These are phyloP conservation scores for Ursus arctos DNA, from an alignment of 2,113 vertebrate genomes.

Conservation along the genomic window DNA sequence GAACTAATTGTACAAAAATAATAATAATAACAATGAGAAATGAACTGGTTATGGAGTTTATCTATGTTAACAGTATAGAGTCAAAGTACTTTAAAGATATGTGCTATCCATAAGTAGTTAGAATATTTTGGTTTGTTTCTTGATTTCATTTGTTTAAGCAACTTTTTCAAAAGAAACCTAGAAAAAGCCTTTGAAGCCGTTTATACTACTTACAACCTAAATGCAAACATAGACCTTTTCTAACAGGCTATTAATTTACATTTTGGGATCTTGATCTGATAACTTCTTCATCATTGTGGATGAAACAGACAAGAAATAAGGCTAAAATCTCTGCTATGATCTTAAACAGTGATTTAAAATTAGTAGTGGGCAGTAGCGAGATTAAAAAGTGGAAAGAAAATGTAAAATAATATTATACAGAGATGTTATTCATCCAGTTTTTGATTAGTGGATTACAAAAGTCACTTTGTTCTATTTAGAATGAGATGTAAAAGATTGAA, in stretches of 20 bases:
- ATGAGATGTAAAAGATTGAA: no score
- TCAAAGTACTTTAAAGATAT: conserved; percentile 12
- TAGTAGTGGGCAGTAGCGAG: no score
- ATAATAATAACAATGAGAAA: conserved; percentile 42
- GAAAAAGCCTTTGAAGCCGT: neutral
- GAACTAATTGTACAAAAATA: conserved; percentile 77
- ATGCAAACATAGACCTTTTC: neutral
- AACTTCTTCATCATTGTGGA: conserved; percentile 25
- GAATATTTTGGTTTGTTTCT: conserved; percentile 23
- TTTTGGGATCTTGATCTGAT: conserved; percentile 21
- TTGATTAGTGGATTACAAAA: no score
- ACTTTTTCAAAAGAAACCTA: neutral
- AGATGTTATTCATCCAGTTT: no score
- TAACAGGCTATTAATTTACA: neutral
- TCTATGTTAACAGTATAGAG: neutral
- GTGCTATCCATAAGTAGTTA: neutral
- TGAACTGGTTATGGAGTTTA: neutral
- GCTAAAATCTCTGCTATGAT: no score
- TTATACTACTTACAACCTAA: neutral
- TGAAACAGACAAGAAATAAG: conserved; percentile 43
- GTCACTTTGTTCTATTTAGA: no score
- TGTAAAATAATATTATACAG: no score
- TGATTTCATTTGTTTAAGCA: conserved; percentile 15
- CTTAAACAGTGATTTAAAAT: no score
- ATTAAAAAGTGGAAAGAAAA: no score